Evolutionary conservation across 2,113 vertebrate genomes (phyloP), one percentile per base, ranked within the genome.

Genomic region (Thinocorus orbignyianus): DNA sequence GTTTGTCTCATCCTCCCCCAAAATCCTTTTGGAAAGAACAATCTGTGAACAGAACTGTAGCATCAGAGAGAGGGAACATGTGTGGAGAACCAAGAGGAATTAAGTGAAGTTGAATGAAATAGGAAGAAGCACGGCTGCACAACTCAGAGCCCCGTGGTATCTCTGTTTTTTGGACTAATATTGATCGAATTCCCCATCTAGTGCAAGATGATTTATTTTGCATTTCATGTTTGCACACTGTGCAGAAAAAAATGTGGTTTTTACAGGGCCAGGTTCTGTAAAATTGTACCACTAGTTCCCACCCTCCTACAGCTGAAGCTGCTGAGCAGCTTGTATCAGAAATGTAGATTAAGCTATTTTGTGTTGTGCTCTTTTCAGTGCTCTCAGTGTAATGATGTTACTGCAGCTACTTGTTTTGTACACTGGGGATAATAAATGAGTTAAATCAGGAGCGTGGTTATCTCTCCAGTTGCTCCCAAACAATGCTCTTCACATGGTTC

Each of bases 391-490:
- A 26, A 70, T 72, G 61, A 73, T 81, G 80, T 73, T 90, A 19
- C 80, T 48, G 49, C 52, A 84, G 71, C 71, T 62, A 60, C 86
- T 93, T 89, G 73, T 87, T 95, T 95, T 93, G 90, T 90, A 92
- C 42, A 23, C 55, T 28, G 51, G 52, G 49, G 93, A 92, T 92
- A 93, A 93, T 48, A 81, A 81, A 73, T 23, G 54, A 66, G 72
- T 94, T 74, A 87, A 83, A 89, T 92, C 60, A 88, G 79, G 78
- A 91, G 86, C 18, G 73, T 58, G 24, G 71, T 64, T 79, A 13
- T 86, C 92, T 83, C 85, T 91, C 48, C 88, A 54, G 22, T 41
- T 76, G 92, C 83, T 91, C 92, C 49, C 68, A 87, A 74, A 90
- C 92, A 94, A 84, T 93, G 73, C 58, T 72, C 17, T 85, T 93